Evolutionary conservation across 2,113 vertebrate species (phyloP).

Genomic region (Synchiropus splendidus): DNA sequence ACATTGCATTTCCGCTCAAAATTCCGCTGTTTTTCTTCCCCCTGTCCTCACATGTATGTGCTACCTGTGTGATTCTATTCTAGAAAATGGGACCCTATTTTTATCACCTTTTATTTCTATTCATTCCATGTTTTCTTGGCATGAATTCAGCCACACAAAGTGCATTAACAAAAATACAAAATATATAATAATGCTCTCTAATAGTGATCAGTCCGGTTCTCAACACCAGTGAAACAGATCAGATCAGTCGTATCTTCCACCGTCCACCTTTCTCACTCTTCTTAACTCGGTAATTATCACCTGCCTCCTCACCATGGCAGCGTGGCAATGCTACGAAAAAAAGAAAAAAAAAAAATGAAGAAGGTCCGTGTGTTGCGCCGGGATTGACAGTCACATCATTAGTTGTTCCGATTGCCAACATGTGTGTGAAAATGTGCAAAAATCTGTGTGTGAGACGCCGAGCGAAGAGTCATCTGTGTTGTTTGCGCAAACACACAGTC

Average conservation of each 20-base stretch:
- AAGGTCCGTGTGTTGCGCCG: background rate
- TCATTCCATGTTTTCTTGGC: too few species aligned
- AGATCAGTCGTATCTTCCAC: slow-evolving; percentile 24
- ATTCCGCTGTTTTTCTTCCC: slow-evolving; percentile 61
- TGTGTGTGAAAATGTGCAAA: slow-evolving; percentile 25
- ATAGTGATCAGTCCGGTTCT: too few species aligned
- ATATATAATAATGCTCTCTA: too few species aligned
- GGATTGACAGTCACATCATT: slow-evolving; percentile 26
- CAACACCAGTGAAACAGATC: slow-evolving; percentile 20
- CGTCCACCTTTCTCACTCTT: slow-evolving; percentile 52
- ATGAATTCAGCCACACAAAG: too few species aligned
- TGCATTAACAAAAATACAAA: too few species aligned
- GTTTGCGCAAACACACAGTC: slow-evolving; percentile 16
- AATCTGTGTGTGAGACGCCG: background rate
- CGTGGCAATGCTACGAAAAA: slow-evolving; percentile 23
- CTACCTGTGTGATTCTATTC: slow-evolving; percentile 67
- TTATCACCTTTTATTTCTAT: too few species aligned
- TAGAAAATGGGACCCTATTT: background rate
- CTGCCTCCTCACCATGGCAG: slow-evolving; percentile 46
- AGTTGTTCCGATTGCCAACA: slow-evolving; percentile 14
- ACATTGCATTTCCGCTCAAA: slow-evolving; percentile 89
- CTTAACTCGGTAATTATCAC: slow-evolving; percentile 64
- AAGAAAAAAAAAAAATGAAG: slow-evolving; percentile 1
- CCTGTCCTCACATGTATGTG: slow-evolving; percentile 28
- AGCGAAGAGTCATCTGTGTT: slow-evolving; percentile 26